phyloP scores from a whole-genome alignment of 2,888 invertebrate genomes.

The Blera fallax region DNA sequence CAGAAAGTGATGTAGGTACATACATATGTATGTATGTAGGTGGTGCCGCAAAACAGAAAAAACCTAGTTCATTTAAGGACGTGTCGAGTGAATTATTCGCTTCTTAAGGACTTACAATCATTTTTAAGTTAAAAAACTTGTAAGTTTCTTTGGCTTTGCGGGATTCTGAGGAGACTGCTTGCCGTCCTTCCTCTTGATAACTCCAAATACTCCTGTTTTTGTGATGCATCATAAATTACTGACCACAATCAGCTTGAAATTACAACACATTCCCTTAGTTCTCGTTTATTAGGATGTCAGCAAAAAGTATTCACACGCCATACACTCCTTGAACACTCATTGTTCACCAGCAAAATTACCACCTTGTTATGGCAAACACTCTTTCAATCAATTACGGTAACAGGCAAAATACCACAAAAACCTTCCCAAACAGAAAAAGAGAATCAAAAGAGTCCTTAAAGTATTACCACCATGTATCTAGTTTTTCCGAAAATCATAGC shows the following conservation, averaged over 20 bases:
- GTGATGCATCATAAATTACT: neutral
- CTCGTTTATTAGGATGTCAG: neutral
- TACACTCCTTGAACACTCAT: neutral
- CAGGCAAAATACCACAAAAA: neutral
- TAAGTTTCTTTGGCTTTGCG: no score
- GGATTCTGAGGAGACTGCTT: no score
- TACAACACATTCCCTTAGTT: neutral
- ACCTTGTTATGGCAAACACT: neutral
- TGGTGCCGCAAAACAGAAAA: no score
- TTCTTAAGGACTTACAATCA: no score
- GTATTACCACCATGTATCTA: constrained; percentile 6
- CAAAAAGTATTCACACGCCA: neutral
- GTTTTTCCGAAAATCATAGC: neutral
- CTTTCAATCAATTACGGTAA: constrained; percentile 16
- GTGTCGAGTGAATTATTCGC: no score
- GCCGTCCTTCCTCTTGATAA: no score
- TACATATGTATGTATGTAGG: no score
- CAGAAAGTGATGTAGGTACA: no score
- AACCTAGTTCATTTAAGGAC: no score
- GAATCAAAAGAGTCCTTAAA: constrained; percentile 12
- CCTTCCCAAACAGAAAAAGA: neutral
- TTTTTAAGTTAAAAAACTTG: no score
- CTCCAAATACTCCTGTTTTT: no score
- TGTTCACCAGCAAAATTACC: neutral
- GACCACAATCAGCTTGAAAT: neutral